These are phyloP conservation scores for Ptychobarbus kaznakovi DNA, from an alignment of 2,797 vertebrate genomes.

Conservation along the genomic window DNA sequence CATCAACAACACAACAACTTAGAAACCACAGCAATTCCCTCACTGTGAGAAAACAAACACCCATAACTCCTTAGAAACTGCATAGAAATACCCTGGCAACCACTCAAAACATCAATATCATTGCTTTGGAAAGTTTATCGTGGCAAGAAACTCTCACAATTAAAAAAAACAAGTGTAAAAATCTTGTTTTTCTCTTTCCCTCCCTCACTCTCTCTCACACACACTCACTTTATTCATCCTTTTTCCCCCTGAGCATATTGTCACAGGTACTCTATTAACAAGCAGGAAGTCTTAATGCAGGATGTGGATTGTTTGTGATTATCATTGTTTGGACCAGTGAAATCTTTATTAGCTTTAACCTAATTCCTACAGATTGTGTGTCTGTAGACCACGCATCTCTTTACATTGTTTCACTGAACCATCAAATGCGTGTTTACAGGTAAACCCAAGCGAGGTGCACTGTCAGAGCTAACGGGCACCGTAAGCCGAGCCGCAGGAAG, in stretches of 20 bases:
- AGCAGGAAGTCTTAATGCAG: constrained; percentile 14
- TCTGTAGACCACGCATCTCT: not conserved
- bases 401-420: not conserved
- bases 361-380: constrained; percentile 43
- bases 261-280: not conserved
- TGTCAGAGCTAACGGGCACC: constrained; percentile 93
- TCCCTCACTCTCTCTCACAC: not conserved
- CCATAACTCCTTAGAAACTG: not conserved
- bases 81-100: not conserved
- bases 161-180: not conserved
- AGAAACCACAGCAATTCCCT: not conserved
- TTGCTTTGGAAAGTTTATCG: not conserved
- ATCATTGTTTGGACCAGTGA: constrained; percentile 47
- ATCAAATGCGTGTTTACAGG: constrained; percentile 68
- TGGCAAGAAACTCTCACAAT: not conserved
- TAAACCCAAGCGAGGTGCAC: constrained; percentile 86
- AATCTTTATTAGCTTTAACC: constrained; percentile 26
- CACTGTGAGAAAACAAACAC: not conserved
- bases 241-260: not conserved
- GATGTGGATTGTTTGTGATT: constrained; percentile 33
- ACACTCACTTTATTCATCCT: not conserved
- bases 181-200: not conserved
- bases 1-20: not conserved
- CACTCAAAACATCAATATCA: not conserved
- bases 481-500: constrained; percentile 93